Evolutionary conservation across 2,888 invertebrate species (phyloP).

Genomic region (Papilio demoleus): DNA sequence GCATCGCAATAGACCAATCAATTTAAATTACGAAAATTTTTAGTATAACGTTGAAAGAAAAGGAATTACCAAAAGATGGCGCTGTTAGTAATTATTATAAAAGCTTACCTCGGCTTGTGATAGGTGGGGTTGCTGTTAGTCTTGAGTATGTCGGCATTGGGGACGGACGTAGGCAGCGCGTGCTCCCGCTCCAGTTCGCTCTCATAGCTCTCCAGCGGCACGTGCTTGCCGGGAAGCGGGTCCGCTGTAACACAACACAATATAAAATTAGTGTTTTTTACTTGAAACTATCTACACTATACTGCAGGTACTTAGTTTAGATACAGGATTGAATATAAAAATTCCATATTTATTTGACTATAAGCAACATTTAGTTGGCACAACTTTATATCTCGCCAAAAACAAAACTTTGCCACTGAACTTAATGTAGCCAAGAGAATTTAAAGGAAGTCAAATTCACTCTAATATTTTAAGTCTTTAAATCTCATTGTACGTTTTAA

Average conservation of each 20-base stretch:
- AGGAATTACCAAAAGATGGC: not conserved
- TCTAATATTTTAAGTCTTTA: conserved; percentile 4
- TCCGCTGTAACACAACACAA: conserved; percentile 71
- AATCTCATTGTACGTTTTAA: not conserved
- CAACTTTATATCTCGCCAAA: too few species aligned
- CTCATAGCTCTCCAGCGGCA: conserved; percentile 85
- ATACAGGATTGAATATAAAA: too few species aligned
- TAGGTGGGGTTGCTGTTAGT: conserved; percentile 90
- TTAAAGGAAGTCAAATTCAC: conserved; percentile 12
- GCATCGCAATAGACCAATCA: not conserved
- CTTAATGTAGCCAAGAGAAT: too few species aligned
- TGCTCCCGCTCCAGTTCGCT: conserved; percentile 89
- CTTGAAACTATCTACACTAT: too few species aligned
- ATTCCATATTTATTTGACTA: too few species aligned
- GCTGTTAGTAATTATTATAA: not conserved
- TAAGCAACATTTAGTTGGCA: too few species aligned
- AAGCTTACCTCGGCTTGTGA: conserved; percentile 86
- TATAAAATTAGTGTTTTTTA: too few species aligned
- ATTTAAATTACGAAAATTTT: not conserved
- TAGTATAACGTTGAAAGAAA: not conserved
- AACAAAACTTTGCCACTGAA: too few species aligned
- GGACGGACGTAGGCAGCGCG: conserved; percentile 89
- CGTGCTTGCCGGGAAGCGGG: conserved; percentile 81
- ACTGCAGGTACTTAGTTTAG: too few species aligned
- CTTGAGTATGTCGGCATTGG: conserved; percentile 90